Conservation (phyloP, 2,797 vertebrate species). For the Chromobotia macracanthus region DNA sequence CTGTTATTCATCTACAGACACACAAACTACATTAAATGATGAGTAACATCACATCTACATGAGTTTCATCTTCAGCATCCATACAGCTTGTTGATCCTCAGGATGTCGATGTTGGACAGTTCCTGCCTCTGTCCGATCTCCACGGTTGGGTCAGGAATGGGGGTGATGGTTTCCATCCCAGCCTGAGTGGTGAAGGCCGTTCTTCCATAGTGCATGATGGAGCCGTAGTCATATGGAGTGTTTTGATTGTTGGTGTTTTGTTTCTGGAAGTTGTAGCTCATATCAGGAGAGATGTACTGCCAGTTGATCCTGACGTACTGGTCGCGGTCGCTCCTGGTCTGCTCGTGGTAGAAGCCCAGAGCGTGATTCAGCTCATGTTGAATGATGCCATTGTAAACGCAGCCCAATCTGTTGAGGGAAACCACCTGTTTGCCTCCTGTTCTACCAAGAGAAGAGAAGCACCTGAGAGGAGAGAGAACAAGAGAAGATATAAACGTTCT, state of each 20-base stretch:
- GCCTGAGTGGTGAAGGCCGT: slow-evolving; percentile 48
- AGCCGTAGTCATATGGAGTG: slow-evolving; percentile 73
- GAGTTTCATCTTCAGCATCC: slow-evolving; percentile 70
- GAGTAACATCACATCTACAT: slow-evolving; percentile 50
- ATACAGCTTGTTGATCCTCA: slow-evolving; percentile 59
- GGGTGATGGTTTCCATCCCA: slow-evolving; percentile 55
- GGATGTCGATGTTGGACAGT: slow-evolving; percentile 54
- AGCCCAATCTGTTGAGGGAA: slow-evolving; percentile 69
- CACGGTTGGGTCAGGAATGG: slow-evolving; percentile 46
- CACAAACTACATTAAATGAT: not conserved
- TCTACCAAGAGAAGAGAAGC: slow-evolving; percentile 74
- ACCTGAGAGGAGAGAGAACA: slow-evolving; percentile 62
- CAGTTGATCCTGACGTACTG: slow-evolving; percentile 72
- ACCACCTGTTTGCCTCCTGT: slow-evolving; percentile 70
- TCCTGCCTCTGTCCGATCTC: slow-evolving; percentile 46
- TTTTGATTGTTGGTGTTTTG: slow-evolving; percentile 70
- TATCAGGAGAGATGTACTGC: slow-evolving; percentile 63
- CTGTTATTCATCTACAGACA: not conserved
- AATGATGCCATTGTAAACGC: slow-evolving; percentile 67
- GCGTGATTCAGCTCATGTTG: slow-evolving; percentile 73
- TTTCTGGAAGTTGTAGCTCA: slow-evolving; percentile 66
- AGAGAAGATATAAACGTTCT: not conserved
- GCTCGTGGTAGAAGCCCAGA: slow-evolving; percentile 75
- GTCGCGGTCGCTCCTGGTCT: slow-evolving; percentile 75
- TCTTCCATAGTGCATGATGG: slow-evolving; percentile 77